Conservation (phyloP, 2,113 vertebrate species). For the Seriola quinqueradiata region DNA sequence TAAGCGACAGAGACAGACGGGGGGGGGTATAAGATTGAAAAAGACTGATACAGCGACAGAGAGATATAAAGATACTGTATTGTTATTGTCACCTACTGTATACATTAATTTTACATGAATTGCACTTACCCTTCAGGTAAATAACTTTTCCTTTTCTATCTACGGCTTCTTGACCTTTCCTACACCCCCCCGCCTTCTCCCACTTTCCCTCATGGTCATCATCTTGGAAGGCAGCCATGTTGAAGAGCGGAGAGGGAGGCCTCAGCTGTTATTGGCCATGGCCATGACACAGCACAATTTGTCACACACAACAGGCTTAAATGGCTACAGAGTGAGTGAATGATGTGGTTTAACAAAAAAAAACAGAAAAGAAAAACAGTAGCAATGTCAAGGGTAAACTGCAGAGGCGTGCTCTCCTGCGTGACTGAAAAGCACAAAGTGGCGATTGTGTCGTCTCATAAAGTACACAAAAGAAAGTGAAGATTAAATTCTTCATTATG, state of each 20-base stretch:
- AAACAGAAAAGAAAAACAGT: background rate
- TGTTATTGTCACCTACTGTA: background rate
- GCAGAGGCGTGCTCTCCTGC: background rate
- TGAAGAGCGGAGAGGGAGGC: conserved; percentile 25
- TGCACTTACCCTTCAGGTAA: background rate
- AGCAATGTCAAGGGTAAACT: conserved; percentile 34
- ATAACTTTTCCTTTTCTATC: background rate
- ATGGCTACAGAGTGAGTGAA: conserved; percentile 30
- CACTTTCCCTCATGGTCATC: conserved; percentile 40
- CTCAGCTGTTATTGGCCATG: conserved; percentile 22
- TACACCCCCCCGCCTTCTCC: background rate
- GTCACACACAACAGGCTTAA: conserved; percentile 56
- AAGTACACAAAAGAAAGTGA: too few species aligned
- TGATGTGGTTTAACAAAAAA: background rate
- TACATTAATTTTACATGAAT: background rate
- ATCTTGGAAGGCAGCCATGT: conserved; percentile 53
- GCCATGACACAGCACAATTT: conserved; percentile 63
- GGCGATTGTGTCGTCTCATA: background rate
- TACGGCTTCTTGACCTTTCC: conserved; percentile 32
- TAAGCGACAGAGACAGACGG: background rate
- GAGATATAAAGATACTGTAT: background rate
- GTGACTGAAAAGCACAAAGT: background rate
- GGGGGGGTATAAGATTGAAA: background rate
- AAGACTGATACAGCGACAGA: background rate
- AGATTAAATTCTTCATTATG: background rate